Conservation (phyloP, 2,113 vertebrate genomes). For the Todiramphus chloris region DNA sequence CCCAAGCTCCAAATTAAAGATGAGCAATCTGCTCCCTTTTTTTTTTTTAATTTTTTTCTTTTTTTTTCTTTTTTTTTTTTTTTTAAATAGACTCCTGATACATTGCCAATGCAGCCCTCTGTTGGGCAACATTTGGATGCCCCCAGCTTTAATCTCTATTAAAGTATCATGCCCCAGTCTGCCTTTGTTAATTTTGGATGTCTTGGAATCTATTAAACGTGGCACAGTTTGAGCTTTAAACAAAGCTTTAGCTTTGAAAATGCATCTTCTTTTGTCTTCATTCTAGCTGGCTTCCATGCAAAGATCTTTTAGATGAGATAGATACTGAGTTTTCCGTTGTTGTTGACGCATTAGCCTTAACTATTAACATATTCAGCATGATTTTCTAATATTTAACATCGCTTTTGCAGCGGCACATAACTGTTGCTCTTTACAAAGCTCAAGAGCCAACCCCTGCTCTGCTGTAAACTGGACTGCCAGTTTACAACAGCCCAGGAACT, state of each 20-base stretch:
- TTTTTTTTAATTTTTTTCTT: neutral
- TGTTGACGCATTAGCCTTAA: constrained; percentile 67
- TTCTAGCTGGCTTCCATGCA: constrained; percentile 57
- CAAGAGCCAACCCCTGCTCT: constrained; percentile 15
- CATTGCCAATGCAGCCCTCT: constrained; percentile 63
- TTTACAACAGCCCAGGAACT: constrained; percentile 55
- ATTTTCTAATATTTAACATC: constrained; percentile 56
- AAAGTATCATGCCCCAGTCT: constrained; percentile 58
- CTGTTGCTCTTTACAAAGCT: constrained; percentile 18
- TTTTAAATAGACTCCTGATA: constrained; percentile 54
- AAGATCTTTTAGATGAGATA: constrained; percentile 64
- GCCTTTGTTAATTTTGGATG: constrained; percentile 58
- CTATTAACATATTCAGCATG: constrained; percentile 62
- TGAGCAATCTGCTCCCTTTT: constrained; percentile 43
- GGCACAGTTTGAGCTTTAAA: constrained; percentile 58
- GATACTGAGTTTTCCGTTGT: constrained; percentile 45
- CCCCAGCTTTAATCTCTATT: constrained; percentile 65
- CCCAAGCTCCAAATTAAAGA: constrained; percentile 64
- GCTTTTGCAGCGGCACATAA: constrained; percentile 19
- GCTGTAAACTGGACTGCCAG: constrained; percentile 50
- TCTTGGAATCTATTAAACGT: constrained; percentile 51
- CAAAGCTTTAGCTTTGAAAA: constrained; percentile 64
- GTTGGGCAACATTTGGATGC: constrained; percentile 70
- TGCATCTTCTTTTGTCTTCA: constrained; percentile 63
- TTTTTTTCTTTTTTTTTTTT: neutral